phyloP scores from a whole-genome alignment of 1,140 invertebrate species.

The Drosophila tsacasi region DNA sequence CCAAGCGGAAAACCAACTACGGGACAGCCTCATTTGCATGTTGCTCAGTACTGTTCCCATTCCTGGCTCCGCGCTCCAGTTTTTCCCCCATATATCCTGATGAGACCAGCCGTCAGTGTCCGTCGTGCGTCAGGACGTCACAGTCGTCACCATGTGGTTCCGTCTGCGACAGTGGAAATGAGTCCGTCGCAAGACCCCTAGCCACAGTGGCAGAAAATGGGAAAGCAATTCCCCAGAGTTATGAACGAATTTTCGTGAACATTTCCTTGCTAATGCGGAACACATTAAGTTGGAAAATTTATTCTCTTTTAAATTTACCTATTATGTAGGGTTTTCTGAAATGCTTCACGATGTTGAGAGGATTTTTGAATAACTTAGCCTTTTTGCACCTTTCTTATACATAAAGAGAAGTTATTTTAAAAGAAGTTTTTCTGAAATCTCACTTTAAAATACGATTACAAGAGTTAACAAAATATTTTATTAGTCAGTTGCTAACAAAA shows the following conservation, averaged over 20 bases:
- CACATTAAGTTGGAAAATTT: slow-evolving; percentile 6
- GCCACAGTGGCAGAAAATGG: slow-evolving; percentile 49
- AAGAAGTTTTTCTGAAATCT: no score
- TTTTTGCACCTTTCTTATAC: neutral
- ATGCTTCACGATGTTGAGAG: neutral
- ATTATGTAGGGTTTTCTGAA: neutral
- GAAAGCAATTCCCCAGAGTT: slow-evolving; percentile 11
- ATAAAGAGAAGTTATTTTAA: no score
- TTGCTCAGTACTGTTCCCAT: slow-evolving; percentile 24
- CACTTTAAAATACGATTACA: neutral
- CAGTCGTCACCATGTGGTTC: slow-evolving; percentile 80
- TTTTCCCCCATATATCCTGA: slow-evolving; percentile 39
- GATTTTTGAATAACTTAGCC: neutral
- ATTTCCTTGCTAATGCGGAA: slow-evolving; percentile 11
- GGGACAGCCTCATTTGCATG: slow-evolving; percentile 81
- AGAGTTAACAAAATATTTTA: no score
- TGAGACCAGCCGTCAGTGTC: slow-evolving; percentile 62
- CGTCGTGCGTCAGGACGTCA: slow-evolving; percentile 72
- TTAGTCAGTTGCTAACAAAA: no score
- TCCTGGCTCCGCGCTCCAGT: neutral
- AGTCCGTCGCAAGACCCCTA: slow-evolving; percentile 10
- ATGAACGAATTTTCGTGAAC: neutral
- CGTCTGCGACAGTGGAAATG: slow-evolving; percentile 76
- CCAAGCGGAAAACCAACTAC: slow-evolving; percentile 82
- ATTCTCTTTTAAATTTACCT: neutral